Percentiles rank a stretch among this genome's conserved stretches.
Conservation (phyloP, 2,113 vertebrate genomes). For the Amia ocellicauda region DNA sequence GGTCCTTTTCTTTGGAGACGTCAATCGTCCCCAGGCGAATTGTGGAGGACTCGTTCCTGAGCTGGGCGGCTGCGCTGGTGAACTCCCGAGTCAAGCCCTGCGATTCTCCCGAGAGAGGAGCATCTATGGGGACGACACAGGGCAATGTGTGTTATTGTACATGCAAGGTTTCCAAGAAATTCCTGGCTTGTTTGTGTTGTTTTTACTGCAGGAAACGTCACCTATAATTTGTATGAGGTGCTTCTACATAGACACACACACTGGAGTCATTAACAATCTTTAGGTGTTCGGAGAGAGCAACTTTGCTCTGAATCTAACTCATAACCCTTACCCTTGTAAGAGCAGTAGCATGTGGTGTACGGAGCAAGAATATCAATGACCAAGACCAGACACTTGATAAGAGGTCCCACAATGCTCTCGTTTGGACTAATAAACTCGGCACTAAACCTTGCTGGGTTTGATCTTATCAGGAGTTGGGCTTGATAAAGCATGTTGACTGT, state of each 20-base stretch:
- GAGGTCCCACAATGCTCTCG: background rate
- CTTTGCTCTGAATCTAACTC: no score
- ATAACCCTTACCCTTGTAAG: no score
- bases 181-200: no score
- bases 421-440: background rate
- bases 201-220: no score
- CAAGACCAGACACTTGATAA: background rate
- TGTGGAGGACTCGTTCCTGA: slow-evolving; percentile 67
- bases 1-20: slow-evolving; percentile 66
- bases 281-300: no score
- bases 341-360: no score
- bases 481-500: background rate
- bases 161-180: no score
- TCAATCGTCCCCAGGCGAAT: slow-evolving; percentile 76
- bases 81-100: slow-evolving; percentile 66
- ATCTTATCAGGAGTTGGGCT: background rate
- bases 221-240: no score
- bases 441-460: background rate
- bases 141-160: no score
- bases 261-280: no score
- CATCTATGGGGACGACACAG: slow-evolving; percentile 51
- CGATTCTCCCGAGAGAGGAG: slow-evolving; percentile 64
- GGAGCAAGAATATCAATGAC: background rate
- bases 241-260: no score
- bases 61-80: slow-evolving; percentile 64